Evolutionary conservation across 2,113 vertebrate species (phyloP).

Genomic region (Pelusios castaneus): DNA sequence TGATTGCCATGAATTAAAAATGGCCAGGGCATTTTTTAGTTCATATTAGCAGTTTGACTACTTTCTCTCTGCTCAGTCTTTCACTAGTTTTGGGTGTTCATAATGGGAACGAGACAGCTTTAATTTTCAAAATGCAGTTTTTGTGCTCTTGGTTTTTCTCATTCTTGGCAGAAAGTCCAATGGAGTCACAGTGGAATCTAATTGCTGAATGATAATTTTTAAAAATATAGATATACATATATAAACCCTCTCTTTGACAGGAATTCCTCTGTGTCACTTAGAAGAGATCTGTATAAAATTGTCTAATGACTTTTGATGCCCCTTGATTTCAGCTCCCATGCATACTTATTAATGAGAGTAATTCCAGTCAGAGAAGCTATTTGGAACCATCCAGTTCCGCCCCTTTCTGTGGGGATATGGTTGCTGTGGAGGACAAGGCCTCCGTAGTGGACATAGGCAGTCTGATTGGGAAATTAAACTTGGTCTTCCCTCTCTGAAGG

Average conservation of each 20-base stretch:
- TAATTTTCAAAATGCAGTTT: background rate
- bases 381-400: background rate
- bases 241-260: background rate
- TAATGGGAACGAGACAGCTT: background rate
- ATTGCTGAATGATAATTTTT: background rate
- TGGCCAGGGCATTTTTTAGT: background rate
- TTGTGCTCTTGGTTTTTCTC: background rate
- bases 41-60: background rate
- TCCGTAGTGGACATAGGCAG: background rate
- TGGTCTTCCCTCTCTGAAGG: background rate
- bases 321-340: background rate
- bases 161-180: accelerated
- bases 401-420: background rate
- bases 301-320: background rate
- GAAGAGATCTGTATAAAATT: no score
- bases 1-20: background rate
- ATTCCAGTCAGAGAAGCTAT: background rate
- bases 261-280: background rate
- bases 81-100: background rate
- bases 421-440: background rate
- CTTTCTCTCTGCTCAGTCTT: background rate
- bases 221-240: background rate
- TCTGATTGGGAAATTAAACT: background rate
- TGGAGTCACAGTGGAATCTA: accelerated
- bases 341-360: background rate